Base-by-base conservation (phyloP, 64 coral and sea anemone genomes). In the Pocillopora damicornis region DNA sequence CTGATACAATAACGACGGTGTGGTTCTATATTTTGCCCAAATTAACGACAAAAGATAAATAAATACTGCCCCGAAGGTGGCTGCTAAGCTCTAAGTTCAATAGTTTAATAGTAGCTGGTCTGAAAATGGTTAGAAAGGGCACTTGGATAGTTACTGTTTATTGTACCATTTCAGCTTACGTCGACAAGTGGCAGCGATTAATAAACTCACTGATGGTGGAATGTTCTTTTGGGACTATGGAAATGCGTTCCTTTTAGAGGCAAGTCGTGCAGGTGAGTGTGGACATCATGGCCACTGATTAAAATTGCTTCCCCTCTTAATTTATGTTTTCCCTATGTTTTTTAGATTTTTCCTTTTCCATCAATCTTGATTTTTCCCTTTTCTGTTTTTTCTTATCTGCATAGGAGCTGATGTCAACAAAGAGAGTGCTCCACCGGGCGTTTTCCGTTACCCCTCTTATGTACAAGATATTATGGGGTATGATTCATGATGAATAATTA, bases 391-490 rank as follows among this genome's bases (percentile, higher is more conserved):
- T 22, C 35, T 63, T 16, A 30, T 64, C 25, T 56, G 74, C 60
- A 59, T 30, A 99, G 97, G 93, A 85, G 97, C 97, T 56, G 92
- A 89, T 36, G 97, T 99, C 15, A 26, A 20, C 18, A 88, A 93
- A 58, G 88, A 95, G 22, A 93, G 88, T 4, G 93, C 87, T 0
- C 91, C 87, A 5, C 83, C 85, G 16, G 97, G 97, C 82, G 82
- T 92, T 11, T 99, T 99, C 38, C 88, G 88, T 37, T 95, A 95
- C 30, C 97, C 97, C 1, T 95, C 97, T 2, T 99, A 99, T 65
- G 93, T 99, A 26, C 97, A 99, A 86, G 97, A 95, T 79, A 98
- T 98, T 59, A 98, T 98, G 96, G 96, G 96, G 96, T 98, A 62
- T 84, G 88, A 58, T 51, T 51, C 42, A 51, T 51, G 42, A 51